Evolutionary conservation across 2,113 vertebrate genomes (phyloP), one percentile per base, ranked within the genome.

Genomic region (Pleuronectes platessa): DNA sequence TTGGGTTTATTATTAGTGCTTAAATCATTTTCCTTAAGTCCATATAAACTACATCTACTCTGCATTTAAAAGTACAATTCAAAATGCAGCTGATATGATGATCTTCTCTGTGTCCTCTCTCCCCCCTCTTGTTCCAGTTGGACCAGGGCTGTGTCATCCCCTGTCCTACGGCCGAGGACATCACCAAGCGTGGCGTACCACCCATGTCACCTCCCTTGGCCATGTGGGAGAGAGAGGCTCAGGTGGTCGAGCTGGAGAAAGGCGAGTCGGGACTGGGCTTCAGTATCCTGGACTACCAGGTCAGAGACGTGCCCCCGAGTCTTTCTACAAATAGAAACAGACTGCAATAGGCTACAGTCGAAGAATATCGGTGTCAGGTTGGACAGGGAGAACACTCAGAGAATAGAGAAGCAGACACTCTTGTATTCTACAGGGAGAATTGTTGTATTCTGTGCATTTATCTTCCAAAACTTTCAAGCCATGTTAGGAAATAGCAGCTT

Each of bases 211-310:
- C 97, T 0, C 90, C 95, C 69, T 86, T 97, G 92, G 96, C 97
- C 7, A 97, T 98, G 96, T 99, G 98, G 98, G 96, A 98, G 83
- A 90, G 92, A 65, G 95, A 96, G 37, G 76, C 96, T 76, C 95
- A 97, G 83, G 85, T 94, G 78, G 95, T 98, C 12, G 95, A 97
- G 49, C 90, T 99, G 85, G 95, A 96, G 80, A 99, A 98, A 81
- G 96, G 96, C 13, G 96, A 93, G 80, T 89, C 85, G 24, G 97
- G 97, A 24, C 96, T 99, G 89, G 97, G 98, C 83, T 99, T 99
- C 93, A 99, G 98, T 86, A 97, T 99, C 89, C 86, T 99, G 90
- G 97, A 99, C 93, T 99, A 99, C 79, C 98, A 99, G 96, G 98
- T 98, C 91, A 91, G 86, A 87, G 71, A 78, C 69, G 47, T 71